Conservation (phyloP, 2,113 vertebrate species). For the Carassius gibelio region DNA sequence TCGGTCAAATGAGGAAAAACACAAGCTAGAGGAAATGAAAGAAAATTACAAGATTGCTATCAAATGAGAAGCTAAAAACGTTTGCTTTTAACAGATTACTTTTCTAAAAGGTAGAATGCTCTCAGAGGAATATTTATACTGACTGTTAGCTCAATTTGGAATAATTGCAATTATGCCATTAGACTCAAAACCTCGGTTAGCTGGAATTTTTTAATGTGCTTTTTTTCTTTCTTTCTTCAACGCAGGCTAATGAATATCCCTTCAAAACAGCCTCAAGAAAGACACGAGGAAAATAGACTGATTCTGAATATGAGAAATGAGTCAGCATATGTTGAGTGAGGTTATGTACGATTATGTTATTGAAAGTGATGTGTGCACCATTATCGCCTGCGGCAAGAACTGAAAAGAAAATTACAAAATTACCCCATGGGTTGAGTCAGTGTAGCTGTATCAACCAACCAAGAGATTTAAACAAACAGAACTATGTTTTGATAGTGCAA, state of each 20-base stretch:
- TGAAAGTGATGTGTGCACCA: background rate
- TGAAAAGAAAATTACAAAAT: no score
- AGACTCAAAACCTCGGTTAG: background rate
- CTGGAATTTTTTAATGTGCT: background rate
- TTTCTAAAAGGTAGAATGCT: background rate
- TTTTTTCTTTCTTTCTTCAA: background rate
- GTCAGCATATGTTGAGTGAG: background rate
- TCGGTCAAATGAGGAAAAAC: background rate
- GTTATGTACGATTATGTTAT: background rate
- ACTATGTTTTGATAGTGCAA: background rate
- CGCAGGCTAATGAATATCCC: background rate
- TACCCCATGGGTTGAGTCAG: no score
- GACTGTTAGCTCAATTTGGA: conserved; percentile 1
- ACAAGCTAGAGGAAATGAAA: background rate
- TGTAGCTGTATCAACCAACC: background rate
- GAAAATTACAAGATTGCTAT: background rate
- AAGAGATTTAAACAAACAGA: background rate
- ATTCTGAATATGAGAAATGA: background rate
- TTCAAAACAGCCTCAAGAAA: conserved; percentile 6
- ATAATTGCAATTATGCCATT: conserved; percentile 1
- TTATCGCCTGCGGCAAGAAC: no score
- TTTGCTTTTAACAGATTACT: background rate
- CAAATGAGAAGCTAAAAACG: background rate
- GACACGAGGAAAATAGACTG: background rate
- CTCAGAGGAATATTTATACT: background rate